phyloP scores from a whole-genome alignment of 2,888 invertebrate genomes.

The Pasiphila rectangulata region DNA sequence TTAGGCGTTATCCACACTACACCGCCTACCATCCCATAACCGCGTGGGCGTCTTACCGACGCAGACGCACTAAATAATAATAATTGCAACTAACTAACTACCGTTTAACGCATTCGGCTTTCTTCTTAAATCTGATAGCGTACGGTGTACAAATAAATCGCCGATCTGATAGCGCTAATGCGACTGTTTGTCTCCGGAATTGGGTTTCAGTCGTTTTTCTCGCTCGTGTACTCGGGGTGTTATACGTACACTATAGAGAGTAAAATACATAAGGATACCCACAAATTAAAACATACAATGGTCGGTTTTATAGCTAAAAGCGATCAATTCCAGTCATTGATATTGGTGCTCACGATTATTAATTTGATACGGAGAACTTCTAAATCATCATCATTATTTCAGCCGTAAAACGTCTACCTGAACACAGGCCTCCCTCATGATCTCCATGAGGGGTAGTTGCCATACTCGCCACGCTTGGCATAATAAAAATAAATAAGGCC shows the following conservation, averaged over 20 bases:
- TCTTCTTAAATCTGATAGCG: constrained; percentile 71
- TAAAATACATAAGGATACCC: neutral
- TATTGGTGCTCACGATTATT: no score
- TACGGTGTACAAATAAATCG: constrained; percentile 33
- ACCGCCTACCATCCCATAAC: constrained; percentile 29
- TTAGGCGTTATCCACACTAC: constrained; percentile 39
- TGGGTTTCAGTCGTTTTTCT: constrained; percentile 7
- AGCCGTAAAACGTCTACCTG: no score
- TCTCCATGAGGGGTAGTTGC: no score
- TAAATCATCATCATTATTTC: no score
- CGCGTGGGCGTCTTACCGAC: constrained; percentile 70
- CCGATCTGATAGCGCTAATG: constrained; percentile 27
- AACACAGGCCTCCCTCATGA: no score
- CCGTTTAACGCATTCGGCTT: constrained; percentile 75
- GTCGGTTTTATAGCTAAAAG: no score
- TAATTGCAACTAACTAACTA: constrained; percentile 76
- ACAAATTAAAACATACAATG: no score
- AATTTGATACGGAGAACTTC: no score
- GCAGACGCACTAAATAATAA: constrained; percentile 75
- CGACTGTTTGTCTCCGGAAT: constrained; percentile 13
- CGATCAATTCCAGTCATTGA: no score
- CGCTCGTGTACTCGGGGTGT: neutral
- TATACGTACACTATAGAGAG: neutral
- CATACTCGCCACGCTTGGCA: no score
- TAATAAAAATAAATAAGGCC: no score